Percentiles rank a stretch among this genome's conserved stretches.
These are phyloP conservation scores for Notolepis coatsorum DNA, from an alignment of 2,797 vertebrate species.

Conservation along the genomic window DNA sequence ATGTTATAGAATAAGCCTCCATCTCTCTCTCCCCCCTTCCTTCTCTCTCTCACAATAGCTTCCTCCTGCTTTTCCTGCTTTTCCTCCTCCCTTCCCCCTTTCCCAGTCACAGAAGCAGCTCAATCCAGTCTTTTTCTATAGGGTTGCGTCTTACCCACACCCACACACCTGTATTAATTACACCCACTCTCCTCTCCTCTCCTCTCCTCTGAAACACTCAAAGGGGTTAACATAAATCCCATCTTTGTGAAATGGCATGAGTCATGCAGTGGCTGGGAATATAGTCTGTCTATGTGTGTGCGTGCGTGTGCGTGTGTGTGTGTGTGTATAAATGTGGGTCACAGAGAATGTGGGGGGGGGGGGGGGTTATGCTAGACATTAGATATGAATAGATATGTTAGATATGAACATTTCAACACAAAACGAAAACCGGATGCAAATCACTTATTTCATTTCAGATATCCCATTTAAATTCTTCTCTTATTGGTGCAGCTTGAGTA, in stretches of 20 bases:
- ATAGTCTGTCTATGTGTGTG: conserved; percentile 12
- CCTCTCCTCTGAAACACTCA: conserved; percentile 33
- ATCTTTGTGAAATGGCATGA: conserved; percentile 72
- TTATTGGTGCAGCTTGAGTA: background rate
- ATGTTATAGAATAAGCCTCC: conserved; percentile 60
- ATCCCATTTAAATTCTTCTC: too few relatives aligned
- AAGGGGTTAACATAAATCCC: conserved; percentile 66
- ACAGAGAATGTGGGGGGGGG: conserved; percentile 13
- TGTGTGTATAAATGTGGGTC: conserved; percentile 24
- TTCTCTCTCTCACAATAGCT: conserved; percentile 46
- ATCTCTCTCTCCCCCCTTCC: conserved; percentile 29
- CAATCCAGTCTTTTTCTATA: conserved; percentile 66
- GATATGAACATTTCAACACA: background rate
- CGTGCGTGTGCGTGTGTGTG: conserved; percentile 10
- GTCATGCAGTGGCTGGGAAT: conserved; percentile 59
- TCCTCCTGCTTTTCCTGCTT: conserved; percentile 29
- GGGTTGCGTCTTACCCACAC: conserved; percentile 63
- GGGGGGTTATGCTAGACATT: background rate
- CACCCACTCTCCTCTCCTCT: conserved; percentile 36
- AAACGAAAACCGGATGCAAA: background rate
- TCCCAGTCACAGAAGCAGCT: conserved; percentile 55
- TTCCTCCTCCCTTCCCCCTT: conserved; percentile 41
- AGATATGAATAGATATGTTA: background rate
- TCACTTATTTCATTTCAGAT: too few relatives aligned
- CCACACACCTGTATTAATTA: conserved; percentile 45